Evolutionary conservation across 2,113 vertebrate genomes (phyloP).

Genomic region (Sceloporus undulatus): DNA sequence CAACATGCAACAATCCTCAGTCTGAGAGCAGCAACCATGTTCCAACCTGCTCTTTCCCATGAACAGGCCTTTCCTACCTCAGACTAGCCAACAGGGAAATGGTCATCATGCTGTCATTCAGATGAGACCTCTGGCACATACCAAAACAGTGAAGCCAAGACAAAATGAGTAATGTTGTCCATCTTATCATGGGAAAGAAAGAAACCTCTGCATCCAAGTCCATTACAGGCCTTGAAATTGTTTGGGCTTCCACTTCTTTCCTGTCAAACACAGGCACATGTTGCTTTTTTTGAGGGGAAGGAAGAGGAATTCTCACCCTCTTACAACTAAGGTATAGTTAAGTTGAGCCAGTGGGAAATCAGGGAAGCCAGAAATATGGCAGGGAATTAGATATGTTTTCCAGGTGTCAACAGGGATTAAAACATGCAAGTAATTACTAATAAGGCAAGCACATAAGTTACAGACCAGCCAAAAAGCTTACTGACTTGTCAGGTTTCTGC

Average conservation of each 20-base stretch:
- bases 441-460: conserved; percentile 53
- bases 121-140: neutral
- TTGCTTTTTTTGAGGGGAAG: neutral
- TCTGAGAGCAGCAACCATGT: neutral
- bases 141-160: no score
- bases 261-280: neutral
- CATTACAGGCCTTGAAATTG: no score
- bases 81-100: neutral
- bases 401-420: conserved; percentile 14
- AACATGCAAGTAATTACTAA: conserved; percentile 3
- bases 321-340: neutral
- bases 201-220: neutral
- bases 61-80: neutral
- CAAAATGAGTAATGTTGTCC: neutral
- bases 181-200: neutral
- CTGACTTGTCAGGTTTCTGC: conserved; percentile 96
- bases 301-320: neutral
- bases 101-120: neutral
- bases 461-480: conserved; percentile 79
- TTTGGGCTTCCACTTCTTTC: neutral
- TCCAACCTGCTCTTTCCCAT: neutral
- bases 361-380: neutral
- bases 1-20: no score
- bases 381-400: neutral
- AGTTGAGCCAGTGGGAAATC: neutral